phyloP scores from a whole-genome alignment of 2,888 invertebrate genomes.

The Orchesellides sinensis region DNA sequence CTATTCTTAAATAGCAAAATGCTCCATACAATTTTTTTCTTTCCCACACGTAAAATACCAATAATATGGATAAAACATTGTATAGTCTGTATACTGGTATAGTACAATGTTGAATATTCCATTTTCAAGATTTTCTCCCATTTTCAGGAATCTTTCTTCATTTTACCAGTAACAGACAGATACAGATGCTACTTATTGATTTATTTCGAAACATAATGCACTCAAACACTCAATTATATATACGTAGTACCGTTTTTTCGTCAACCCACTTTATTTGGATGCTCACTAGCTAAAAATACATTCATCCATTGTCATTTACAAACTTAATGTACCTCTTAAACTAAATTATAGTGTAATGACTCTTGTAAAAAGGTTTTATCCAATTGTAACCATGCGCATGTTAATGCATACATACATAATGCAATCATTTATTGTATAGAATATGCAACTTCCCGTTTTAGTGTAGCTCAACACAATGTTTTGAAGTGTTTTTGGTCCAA shows the following conservation, averaged over 20 bases:
- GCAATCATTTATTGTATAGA: no score
- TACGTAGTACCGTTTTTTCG: background rate
- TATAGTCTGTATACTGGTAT: background rate
- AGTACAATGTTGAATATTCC: conserved; percentile 17
- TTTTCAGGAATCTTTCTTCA: background rate
- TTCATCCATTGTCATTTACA: no score
- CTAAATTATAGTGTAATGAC: no score
- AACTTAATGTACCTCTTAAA: background rate
- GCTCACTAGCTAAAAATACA: background rate
- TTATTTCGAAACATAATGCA: background rate
- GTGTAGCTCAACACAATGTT: no score
- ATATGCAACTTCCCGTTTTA: no score
- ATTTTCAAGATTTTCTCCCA: conserved; percentile 14
- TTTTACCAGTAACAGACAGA: background rate
- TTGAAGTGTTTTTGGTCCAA: no score
- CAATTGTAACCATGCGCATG: no score
- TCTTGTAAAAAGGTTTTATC: no score
- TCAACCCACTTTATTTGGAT: conserved; percentile 6
- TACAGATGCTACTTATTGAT: conserved; percentile 23
- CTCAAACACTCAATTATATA: background rate
- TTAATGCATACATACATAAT: no score
- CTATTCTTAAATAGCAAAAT: conserved; percentile 18
- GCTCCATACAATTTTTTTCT: conserved; percentile 44
- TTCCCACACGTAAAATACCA: conserved; percentile 25
- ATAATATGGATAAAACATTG: background rate